Percentiles rank a stretch among this genome's conserved stretches.
Conservation (phyloP, 2,113 vertebrate genomes). For the Atlantisia rogersi region DNA sequence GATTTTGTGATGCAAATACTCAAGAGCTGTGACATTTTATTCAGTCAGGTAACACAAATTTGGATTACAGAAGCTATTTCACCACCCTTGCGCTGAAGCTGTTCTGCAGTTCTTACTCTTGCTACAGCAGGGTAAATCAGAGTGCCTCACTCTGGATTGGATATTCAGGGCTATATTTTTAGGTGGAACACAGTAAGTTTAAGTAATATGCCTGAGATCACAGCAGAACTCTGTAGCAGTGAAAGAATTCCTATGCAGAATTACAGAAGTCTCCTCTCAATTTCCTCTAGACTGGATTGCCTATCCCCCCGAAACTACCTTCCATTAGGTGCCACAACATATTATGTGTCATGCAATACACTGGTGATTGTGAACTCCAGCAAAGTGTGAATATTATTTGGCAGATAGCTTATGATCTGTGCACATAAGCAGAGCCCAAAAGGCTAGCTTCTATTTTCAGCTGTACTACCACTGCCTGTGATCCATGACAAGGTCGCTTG, state of each 20-base stretch:
- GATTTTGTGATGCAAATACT: not conserved
- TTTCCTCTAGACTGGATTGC: not conserved
- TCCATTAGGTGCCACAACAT: not conserved
- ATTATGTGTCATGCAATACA: not conserved
- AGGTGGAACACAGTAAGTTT: not conserved
- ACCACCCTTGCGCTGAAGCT: not conserved
- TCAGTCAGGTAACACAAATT: not conserved
- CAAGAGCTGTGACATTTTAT: not conserved
- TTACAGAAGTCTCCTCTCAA: not conserved
- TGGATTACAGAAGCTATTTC: not conserved
- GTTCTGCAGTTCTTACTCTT: not conserved
- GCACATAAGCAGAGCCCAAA: not conserved
- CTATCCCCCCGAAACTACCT: not conserved
- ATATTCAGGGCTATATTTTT: not conserved
- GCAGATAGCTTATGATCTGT: not conserved
- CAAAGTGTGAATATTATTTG: not conserved
- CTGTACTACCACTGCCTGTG: not conserved
- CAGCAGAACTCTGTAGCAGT: not conserved
- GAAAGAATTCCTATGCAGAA: not conserved
- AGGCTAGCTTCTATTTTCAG: constrained; percentile 45
- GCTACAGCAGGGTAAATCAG: not conserved
- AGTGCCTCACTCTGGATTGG: not conserved
- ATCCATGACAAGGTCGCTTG: not conserved
- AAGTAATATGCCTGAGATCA: not conserved
- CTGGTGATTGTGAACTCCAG: not conserved